Conservation (phyloP, 2,797 vertebrate genomes). For the Mormyrops boulengeri region DNA sequence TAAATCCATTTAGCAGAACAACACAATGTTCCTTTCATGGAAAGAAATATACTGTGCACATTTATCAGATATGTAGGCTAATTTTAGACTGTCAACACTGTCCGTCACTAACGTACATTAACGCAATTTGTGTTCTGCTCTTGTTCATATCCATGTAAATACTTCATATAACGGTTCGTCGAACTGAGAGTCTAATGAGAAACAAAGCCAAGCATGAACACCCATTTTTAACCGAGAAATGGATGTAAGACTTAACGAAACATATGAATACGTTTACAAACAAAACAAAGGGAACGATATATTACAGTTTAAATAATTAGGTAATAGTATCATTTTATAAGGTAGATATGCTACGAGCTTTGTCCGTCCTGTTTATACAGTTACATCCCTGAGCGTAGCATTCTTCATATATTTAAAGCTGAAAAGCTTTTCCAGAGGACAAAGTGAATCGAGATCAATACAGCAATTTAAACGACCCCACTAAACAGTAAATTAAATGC, state of each 20-base stretch:
- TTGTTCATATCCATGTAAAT: background rate
- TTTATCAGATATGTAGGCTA: background rate
- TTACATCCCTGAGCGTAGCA: background rate
- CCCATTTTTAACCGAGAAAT: background rate
- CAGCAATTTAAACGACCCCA: background rate
- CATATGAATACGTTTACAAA: background rate
- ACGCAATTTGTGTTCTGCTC: background rate
- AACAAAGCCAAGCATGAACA: background rate
- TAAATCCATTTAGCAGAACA: constrained; percentile 60
- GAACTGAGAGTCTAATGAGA: background rate
- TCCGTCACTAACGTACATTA: background rate
- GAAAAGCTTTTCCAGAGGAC: background rate
- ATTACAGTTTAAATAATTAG: background rate
- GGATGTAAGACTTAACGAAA: background rate
- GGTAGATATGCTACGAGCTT: background rate
- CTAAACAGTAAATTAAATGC: background rate
- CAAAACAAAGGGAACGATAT: background rate
- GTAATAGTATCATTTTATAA: background rate
- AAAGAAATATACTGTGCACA: background rate
- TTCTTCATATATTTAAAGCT: background rate
- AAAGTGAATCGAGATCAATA: background rate
- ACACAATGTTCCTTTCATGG: constrained; percentile 32
- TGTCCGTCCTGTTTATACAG: background rate
- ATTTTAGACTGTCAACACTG: background rate
- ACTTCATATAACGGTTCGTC: background rate